Percentiles rank a stretch among this genome's conserved stretches.
Evolutionary conservation across 2,797 vertebrate species (phyloP).

Genomic region (Sebastes taczanowskii): DNA sequence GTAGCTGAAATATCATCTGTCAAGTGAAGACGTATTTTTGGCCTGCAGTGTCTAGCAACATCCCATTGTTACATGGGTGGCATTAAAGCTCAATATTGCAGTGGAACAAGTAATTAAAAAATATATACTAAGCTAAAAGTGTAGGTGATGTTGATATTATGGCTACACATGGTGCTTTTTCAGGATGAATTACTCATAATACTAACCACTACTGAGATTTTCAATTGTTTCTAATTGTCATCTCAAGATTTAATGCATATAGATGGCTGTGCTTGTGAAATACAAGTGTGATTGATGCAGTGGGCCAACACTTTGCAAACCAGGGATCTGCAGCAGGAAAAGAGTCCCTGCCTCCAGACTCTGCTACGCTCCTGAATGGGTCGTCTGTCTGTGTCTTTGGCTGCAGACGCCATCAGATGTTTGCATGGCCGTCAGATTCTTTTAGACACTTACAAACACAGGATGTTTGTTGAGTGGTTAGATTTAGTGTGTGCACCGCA

Average conservation of each 20-base stretch:
- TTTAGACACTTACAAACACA: constrained; percentile 66
- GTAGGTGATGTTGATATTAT: not conserved
- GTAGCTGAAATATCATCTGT: not conserved
- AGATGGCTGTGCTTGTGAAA: not conserved
- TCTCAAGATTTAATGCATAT: constrained; percentile 7
- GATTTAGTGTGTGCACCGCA: constrained; percentile 28
- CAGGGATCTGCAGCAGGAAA: constrained; percentile 17
- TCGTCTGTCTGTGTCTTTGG: constrained; percentile 61
- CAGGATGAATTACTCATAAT: not conserved
- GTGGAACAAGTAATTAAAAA: not conserved
- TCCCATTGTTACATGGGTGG: not conserved
- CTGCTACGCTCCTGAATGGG: constrained; percentile 52
- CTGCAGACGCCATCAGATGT: constrained; percentile 65
- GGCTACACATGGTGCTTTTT: not conserved
- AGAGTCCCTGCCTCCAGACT: constrained; percentile 3
- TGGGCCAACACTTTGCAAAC: constrained; percentile 1
- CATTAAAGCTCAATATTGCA: not conserved
- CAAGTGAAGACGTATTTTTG: constrained; percentile 23
- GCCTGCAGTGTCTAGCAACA: not conserved
- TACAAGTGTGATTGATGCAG: constrained; percentile 29
- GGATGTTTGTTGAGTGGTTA: constrained; percentile 51
- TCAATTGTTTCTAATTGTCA: not conserved
- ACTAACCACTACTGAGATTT: not conserved
- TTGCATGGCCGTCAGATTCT: constrained; percentile 63
- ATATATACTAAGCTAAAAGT: not conserved